phyloP scores from a whole-genome alignment of 1,140 invertebrate genomes.

The Muscidifurax raptorellus region DNA sequence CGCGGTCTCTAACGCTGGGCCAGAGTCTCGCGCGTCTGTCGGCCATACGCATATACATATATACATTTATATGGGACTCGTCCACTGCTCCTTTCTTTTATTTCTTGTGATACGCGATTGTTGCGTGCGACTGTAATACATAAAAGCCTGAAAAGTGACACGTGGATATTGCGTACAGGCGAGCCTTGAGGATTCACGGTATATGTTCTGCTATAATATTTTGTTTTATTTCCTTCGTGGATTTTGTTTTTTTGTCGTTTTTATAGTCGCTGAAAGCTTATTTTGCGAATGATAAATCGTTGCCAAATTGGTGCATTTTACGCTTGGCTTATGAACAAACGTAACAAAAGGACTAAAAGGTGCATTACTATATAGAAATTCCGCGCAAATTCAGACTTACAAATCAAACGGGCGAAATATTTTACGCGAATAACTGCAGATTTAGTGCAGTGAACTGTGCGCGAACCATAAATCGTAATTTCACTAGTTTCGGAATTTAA shows the following conservation, averaged over 20 bases:
- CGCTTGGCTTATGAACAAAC: no score
- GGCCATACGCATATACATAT: no score
- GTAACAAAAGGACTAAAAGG: no score
- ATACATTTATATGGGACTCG: no score
- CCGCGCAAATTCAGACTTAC: neutral
- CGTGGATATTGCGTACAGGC: neutral
- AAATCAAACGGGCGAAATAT: neutral
- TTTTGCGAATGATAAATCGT: no score
- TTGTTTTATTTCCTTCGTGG: no score
- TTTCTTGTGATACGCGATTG: neutral
- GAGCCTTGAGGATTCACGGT: neutral
- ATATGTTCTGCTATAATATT: no score
- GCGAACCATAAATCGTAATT: slow-evolving; percentile 9
- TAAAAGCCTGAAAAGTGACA: neutral
- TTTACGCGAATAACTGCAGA: neutral
- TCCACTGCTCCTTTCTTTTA: neutral
- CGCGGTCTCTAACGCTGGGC: slow-evolving; percentile 54
- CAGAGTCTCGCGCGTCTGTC: neutral
- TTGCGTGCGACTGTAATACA: neutral
- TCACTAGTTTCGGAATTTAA: neutral
- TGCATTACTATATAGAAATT: no score
- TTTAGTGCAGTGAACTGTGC: slow-evolving; percentile 14
- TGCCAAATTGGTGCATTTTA: no score
- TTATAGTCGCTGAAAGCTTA: no score
- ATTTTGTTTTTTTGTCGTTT: neutral